Evolutionary conservation across 2,888 invertebrate species (phyloP).

Genomic region (Amphipoea oculea): DNA sequence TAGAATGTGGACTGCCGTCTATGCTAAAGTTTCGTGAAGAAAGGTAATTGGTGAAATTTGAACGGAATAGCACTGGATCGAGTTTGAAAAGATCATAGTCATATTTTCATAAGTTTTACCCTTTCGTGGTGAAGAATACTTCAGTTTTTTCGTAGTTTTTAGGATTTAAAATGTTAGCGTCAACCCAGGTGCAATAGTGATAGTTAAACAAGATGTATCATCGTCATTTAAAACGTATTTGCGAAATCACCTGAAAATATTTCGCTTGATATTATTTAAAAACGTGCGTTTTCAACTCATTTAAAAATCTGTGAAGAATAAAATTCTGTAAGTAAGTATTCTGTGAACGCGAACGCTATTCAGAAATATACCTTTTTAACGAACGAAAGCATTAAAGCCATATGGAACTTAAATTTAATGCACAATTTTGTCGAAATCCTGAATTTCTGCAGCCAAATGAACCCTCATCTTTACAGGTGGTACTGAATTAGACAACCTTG

Average conservation of each 20-base stretch:
- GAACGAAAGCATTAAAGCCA: constrained; percentile 69
- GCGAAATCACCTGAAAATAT: not conserved
- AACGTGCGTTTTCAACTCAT: not conserved
- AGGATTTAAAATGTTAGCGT: not conserved
- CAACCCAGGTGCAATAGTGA: not conserved
- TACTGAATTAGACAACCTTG: constrained; percentile 42
- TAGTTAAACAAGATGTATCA: not conserved
- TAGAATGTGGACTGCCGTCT: constrained; percentile 23
- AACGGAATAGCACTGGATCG: constrained; percentile 19
- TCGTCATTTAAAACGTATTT: constrained; percentile 1
- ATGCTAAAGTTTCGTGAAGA: constrained; percentile 39
- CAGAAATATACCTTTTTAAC: constrained; percentile 63
- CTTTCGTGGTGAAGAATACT: not conserved
- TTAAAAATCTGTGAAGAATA: constrained; percentile 5
- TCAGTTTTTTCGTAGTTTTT: not conserved
- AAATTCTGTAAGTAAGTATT: constrained; percentile 5
- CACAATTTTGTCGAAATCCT: constrained; percentile 71
- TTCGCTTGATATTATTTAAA: not conserved
- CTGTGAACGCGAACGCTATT: constrained; percentile 14
- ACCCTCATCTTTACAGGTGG: constrained; percentile 62
- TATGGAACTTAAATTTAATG: constrained; percentile 73
- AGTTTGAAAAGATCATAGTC: constrained; percentile 28
- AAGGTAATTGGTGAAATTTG: constrained; percentile 48
- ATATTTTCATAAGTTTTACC: constrained; percentile 27
- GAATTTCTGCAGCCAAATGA: constrained; percentile 71